Evolutionary conservation across 2,113 vertebrate species (phyloP).

Genomic region (Pomatostomus ruficeps): DNA sequence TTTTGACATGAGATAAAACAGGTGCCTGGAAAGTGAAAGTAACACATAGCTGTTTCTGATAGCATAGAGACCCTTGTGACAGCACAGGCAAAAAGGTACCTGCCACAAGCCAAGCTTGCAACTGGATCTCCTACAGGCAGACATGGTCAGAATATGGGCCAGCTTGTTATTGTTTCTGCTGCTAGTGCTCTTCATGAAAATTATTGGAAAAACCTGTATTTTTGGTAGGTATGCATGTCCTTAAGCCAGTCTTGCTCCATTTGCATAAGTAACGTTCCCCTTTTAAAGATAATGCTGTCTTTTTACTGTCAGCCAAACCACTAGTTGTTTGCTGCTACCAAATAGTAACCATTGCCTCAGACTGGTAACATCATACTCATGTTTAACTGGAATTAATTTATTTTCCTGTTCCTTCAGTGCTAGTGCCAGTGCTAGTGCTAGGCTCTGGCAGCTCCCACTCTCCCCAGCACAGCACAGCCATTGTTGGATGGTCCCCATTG

Average conservation of each 20-base stretch:
- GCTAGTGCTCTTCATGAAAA: neutral
- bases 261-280: neutral
- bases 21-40: neutral
- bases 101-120: neutral
- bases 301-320: neutral
- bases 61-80: neutral
- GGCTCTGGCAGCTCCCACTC: neutral
- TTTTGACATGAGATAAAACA: neutral
- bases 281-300: neutral
- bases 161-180: neutral
- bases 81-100: neutral
- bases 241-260: neutral
- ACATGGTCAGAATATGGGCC: neutral
- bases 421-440: neutral
- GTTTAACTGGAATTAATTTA: neutral
- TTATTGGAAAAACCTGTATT: neutral
- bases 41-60: neutral
- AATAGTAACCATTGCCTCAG: neutral
- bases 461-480: neutral
- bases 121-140: neutral
- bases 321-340: neutral
- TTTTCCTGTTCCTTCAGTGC: neutral
- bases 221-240: neutral
- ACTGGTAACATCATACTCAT: neutral
- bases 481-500: too few species aligned